phyloP scores from a whole-genome alignment of 2,888 invertebrate species.

The Parascotia fuliginaria region DNA sequence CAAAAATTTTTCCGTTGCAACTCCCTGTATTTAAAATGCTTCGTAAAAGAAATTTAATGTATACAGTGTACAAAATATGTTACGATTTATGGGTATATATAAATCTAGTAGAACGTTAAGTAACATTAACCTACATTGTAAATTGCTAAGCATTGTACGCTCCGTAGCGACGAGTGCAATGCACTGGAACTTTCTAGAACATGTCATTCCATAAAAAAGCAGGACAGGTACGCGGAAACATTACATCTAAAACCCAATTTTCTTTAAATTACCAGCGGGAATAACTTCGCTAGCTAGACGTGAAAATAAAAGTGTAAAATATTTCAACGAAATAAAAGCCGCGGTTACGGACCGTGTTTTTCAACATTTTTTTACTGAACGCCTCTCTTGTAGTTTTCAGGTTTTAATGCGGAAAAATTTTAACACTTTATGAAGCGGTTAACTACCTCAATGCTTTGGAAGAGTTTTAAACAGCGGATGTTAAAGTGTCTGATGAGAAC shows the following conservation, averaged over 20 bases:
- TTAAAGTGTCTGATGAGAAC: slow-evolving; percentile 37
- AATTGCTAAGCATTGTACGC: slow-evolving; percentile 6
- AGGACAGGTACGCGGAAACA: slow-evolving; percentile 39
- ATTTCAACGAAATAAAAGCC: slow-evolving; percentile 25
- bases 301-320: slow-evolving; percentile 26
- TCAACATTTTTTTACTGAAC: slow-evolving; percentile 13
- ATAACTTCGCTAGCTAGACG: slow-evolving; percentile 17
- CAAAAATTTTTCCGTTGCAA: too few species aligned
- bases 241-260: slow-evolving; percentile 41
- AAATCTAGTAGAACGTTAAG: neutral
- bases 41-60: too few species aligned
- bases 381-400: slow-evolving; percentile 27
- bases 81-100: neutral
- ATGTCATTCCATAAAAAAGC: slow-evolving; percentile 29
- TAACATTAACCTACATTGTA: slow-evolving; percentile 3
- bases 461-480: slow-evolving; percentile 40
- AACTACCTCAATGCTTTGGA: slow-evolving; percentile 47
- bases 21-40: too few species aligned
- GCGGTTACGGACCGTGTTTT: slow-evolving; percentile 18
- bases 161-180: slow-evolving; percentile 12
- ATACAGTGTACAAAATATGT: too few species aligned
- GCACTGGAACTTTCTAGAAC: slow-evolving; percentile 12
- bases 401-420: slow-evolving; percentile 42
- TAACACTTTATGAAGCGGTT: slow-evolving; percentile 46
- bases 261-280: slow-evolving; percentile 31